Conservation (phyloP, 2,113 vertebrate species). For the Oxyura jamaicensis region DNA sequence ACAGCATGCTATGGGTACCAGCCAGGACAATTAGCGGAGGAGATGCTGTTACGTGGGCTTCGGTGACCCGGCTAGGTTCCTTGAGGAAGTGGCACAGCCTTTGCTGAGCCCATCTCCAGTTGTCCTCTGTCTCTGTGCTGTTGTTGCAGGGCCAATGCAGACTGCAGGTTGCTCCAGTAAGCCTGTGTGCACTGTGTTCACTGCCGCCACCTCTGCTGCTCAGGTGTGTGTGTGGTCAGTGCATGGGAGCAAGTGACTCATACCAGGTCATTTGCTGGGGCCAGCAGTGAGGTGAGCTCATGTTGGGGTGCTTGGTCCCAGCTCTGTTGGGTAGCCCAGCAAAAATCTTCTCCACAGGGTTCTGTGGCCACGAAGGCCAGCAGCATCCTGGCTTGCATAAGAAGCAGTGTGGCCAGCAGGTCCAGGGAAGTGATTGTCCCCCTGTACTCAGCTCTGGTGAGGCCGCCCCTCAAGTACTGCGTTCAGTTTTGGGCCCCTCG, state of each 20-base stretch:
- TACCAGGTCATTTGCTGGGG: accelerated
- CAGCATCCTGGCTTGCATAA: too few species aligned
- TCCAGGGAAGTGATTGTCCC: too few species aligned
- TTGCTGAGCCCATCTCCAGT: neutral
- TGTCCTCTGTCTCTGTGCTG: neutral
- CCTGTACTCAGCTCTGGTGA: too few species aligned
- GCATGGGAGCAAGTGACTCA: neutral
- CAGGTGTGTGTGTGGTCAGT: neutral
- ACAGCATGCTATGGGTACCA: neutral
- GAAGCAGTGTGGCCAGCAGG: too few species aligned
- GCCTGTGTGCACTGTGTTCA: neutral
- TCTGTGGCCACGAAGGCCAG: too few species aligned
- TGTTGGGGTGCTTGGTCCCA: neutral
- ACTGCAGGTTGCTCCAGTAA: neutral
- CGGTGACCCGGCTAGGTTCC: neutral
- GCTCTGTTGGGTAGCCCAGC: neutral
- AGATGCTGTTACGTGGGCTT: neutral
- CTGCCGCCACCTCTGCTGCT: too few species aligned
- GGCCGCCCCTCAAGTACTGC: too few species aligned
- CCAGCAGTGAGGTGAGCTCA: neutral
- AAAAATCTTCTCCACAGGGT: neutral
- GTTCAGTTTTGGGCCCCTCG: too few species aligned
- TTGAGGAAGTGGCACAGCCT: neutral
- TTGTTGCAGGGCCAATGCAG: too few species aligned
- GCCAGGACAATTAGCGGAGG: neutral